Base-by-base conservation (phyloP, 2,888 invertebrate species). In the Eilema griseolum region DNA sequence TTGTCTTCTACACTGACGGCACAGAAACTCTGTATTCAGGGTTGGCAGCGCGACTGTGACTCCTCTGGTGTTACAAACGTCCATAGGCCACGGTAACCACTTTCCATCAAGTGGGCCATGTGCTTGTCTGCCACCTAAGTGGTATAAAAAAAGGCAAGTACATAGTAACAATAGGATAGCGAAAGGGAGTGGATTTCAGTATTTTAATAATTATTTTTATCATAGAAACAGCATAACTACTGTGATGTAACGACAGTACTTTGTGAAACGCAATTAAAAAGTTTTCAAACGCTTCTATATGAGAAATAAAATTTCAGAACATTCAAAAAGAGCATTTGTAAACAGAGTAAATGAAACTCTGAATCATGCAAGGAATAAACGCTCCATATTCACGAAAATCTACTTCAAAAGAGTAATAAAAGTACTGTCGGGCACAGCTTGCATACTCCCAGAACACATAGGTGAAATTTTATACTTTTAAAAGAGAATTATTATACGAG, bases 401-500 rank as follows among this genome's bases (percentile, higher is more conserved):
- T 60, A 67, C 73, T 71, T 33, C 31, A 67, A 75, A 77, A 79
- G 73, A 72, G 74, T 74, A 78, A 80, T 80, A 80, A 80, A 80
- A 79, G 77, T 79, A 73, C 72, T 77, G 77, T 76, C 71, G 73
- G 61, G 74, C 69, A 69, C 80, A 77, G 76, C 59, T 68, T 73
- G 79, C 72, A 67, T 31, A 33, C 24, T 12, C 26, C 52, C 75
- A 69, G 74, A 75, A 77, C 69, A 78, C 74, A 80, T 72, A 71
- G 77, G 73, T 80, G 69, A 79, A 78, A 80, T 76, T 64, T 65
- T 57, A 73, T 78, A 72, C 74, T 78, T 68, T 68, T 72, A 71
- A 77, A 80, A 80, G 70, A 77, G 73, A 77, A 74, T 78, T 80
- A 80, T 77, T 78, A 80, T 78, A 69, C 77, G 69, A 70, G 72